A percentile compares a stretch with the other conserved stretches of the same genome.
These are phyloP conservation scores for Pimpla rufipes DNA, from an alignment of 2,888 invertebrate species.

Conservation along the genomic window DNA sequence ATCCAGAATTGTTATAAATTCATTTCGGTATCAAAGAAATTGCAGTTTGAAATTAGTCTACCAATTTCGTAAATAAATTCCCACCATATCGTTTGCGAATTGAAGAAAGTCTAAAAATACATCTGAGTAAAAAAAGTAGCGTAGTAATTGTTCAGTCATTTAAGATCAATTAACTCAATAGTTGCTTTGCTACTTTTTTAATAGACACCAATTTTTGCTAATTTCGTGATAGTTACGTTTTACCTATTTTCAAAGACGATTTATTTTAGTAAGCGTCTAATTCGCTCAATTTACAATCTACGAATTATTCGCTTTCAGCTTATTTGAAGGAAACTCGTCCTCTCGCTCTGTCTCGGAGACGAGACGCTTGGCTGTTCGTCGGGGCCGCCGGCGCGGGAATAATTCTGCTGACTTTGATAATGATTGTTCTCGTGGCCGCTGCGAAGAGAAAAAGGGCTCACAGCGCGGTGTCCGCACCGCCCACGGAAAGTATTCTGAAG, in stretches of 20 bases:
- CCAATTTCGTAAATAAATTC: no score
- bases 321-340: slow-evolving; percentile 90
- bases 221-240: not conserved
- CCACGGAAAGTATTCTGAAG: slow-evolving; percentile 77
- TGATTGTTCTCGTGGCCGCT: slow-evolving; percentile 76
- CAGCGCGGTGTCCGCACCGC: slow-evolving; percentile 80
- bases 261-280: not conserved
- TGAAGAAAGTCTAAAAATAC: no score
- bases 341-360: slow-evolving; percentile 86
- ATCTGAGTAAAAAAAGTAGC: no score
- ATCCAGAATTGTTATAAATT: no score
- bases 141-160: slow-evolving; percentile 5
- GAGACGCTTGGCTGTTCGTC: slow-evolving; percentile 89
- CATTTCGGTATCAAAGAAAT: no score
- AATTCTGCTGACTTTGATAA: slow-evolving; percentile 86
- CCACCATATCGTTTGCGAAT: no score
- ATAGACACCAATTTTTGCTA: not conserved
- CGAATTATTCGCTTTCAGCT: slow-evolving; percentile 85
- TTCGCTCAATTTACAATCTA: not conserved
- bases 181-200: no score
- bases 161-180: not conserved
- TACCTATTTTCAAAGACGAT: not conserved
- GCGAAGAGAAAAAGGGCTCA: slow-evolving; percentile 81
- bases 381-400: slow-evolving; percentile 88
- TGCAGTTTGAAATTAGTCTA: no score